These are phyloP conservation scores for Elephantulus edwardii DNA, from an alignment of 2,113 vertebrate genomes.

Conservation along the genomic window DNA sequence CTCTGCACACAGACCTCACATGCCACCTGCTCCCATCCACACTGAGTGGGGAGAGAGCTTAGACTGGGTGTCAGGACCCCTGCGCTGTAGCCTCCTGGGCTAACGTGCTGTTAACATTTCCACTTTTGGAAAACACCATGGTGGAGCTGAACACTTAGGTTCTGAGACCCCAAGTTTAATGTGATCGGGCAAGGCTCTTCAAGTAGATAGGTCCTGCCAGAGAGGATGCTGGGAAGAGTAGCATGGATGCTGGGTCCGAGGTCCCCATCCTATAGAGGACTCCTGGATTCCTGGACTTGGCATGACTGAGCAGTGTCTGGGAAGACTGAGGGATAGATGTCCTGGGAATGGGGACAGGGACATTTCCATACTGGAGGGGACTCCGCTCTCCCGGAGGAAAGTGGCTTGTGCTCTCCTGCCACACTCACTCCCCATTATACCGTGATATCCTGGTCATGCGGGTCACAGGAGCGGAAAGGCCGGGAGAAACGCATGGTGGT, in stretches of 20 bases:
- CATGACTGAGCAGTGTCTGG: not conserved
- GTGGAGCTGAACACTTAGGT: not conserved
- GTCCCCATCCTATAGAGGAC: not conserved
- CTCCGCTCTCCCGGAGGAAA: not conserved
- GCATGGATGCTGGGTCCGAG: not conserved
- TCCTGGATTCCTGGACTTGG: not conserved
- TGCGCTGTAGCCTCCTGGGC: not conserved
- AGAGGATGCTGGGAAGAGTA: accelerated
- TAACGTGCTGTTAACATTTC: not conserved
- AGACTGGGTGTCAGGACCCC: not conserved
- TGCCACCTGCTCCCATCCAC: not conserved
- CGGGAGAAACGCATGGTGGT: conserved; percentile 84
- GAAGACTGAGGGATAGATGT: not conserved
- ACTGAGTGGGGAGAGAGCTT: not conserved
- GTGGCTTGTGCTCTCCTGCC: not conserved
- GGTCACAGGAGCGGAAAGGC: conserved; percentile 82
- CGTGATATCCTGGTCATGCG: conserved; percentile 83
- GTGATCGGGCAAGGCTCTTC: not conserved
- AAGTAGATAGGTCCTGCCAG: not conserved
- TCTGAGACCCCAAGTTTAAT: not conserved
- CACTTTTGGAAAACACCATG: not conserved
- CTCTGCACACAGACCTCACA: not conserved
- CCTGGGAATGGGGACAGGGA: not conserved
- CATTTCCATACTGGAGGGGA: not conserved
- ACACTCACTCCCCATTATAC: conserved; percentile 68